These are phyloP conservation scores for Rhopalosiphum nymphaeae DNA, from an alignment of 2,888 invertebrate species.

Conservation along the genomic window DNA sequence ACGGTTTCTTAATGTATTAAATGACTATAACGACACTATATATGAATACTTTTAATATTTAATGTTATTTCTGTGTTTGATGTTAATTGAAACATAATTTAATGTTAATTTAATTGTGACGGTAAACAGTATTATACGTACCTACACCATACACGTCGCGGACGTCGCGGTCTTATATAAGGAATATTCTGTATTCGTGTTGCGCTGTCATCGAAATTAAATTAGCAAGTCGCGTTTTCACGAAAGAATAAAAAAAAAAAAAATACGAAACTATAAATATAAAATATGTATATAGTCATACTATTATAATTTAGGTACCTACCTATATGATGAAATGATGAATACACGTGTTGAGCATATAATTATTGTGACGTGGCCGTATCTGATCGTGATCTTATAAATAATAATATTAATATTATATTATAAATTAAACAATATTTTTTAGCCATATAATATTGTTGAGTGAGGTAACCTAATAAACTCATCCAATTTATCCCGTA, in stretches of 20 bases:
- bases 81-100: background rate
- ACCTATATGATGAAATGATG: background rate
- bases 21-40: background rate
- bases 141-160: background rate
- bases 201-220: background rate
- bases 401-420: background rate
- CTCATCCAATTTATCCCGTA: background rate
- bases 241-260: background rate
- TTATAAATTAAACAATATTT: background rate
- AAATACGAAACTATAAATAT: background rate
- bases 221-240: conserved; percentile 12
- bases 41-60: background rate
- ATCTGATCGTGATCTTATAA: background rate
- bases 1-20: background rate
- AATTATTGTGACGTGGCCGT: background rate
- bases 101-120: background rate
- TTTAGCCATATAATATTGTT: background rate
- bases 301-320: background rate
- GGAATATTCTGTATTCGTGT: conserved; percentile 5
- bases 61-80: background rate
- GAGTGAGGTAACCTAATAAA: background rate
- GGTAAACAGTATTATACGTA: background rate
- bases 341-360: conserved; percentile 13
- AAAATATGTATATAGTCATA: background rate
- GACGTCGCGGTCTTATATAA: background rate